phyloP scores from a whole-genome alignment of 2,113 vertebrate species.

The Machaerirhynchus nigripectus region DNA sequence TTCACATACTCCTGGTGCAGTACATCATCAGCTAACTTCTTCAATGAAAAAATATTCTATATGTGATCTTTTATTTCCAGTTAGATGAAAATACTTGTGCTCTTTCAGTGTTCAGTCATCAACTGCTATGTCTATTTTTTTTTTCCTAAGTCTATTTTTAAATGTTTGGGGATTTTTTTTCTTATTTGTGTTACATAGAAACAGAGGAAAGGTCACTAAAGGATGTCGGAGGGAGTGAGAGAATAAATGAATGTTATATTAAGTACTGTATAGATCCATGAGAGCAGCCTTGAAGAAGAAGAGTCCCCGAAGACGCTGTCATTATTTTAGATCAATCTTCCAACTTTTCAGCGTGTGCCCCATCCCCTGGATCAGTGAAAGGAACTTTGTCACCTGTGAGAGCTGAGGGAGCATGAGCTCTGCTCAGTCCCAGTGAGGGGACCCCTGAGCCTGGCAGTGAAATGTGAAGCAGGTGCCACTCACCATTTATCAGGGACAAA shows the following conservation, averaged over 20 bases:
- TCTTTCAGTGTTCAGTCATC: neutral
- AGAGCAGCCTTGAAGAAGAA: neutral
- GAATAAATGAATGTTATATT: neutral
- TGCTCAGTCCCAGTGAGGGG: neutral
- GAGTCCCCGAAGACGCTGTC: neutral
- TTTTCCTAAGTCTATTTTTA: neutral
- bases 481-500: neutral
- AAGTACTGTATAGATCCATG: neutral
- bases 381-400: neutral
- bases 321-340: neutral
- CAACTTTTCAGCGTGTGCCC: neutral
- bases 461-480: neutral
- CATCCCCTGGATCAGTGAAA: neutral
- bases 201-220: neutral
- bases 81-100: neutral
- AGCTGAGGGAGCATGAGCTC: neutral
- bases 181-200: neutral
- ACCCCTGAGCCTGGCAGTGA: neutral
- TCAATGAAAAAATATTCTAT: no score
- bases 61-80: neutral
- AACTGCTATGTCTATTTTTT: neutral
- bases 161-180: neutral
- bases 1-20: neutral
- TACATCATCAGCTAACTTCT: neutral
- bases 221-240: neutral